Evolutionary conservation across 2,797 vertebrate species (phyloP).

Genomic region (Vultur gryphus): DNA sequence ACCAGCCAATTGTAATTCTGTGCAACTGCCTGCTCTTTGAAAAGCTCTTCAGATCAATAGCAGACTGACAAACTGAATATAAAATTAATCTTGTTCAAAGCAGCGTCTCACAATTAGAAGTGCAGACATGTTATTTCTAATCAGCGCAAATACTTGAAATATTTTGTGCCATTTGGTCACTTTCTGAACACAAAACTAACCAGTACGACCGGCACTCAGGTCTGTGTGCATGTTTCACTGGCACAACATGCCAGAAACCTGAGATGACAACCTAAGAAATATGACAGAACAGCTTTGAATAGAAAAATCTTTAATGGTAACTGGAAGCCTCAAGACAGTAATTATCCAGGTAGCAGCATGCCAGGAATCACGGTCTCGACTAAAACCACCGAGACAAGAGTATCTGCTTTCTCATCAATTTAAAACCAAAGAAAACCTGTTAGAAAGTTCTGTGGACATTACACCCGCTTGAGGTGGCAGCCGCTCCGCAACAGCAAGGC

Average conservation of each 20-base stretch:
- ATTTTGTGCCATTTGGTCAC: background rate
- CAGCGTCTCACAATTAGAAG: background rate
- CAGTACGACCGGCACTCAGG: background rate
- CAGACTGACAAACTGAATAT: background rate
- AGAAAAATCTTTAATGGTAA: background rate
- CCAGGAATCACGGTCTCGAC: background rate
- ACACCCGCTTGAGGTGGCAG: background rate
- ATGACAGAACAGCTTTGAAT: background rate
- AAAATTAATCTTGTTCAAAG: background rate
- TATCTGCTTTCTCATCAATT: background rate
- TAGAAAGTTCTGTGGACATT: background rate
- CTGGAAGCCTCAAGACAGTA: background rate
- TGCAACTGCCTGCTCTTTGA: background rate
- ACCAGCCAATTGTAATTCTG: background rate
- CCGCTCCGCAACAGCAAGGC: fast-evolving
- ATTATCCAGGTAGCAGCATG: background rate
- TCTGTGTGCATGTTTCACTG: fast-evolving
- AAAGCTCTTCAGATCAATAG: background rate
- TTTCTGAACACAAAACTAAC: background rate
- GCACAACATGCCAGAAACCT: background rate
- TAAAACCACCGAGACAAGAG: background rate
- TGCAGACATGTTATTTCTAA: background rate
- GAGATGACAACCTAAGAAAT: background rate
- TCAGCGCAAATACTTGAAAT: background rate
- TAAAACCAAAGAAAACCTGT: background rate